phyloP scores from a whole-genome alignment of 2,113 vertebrate genomes.

The Callionymus lyra region DNA sequence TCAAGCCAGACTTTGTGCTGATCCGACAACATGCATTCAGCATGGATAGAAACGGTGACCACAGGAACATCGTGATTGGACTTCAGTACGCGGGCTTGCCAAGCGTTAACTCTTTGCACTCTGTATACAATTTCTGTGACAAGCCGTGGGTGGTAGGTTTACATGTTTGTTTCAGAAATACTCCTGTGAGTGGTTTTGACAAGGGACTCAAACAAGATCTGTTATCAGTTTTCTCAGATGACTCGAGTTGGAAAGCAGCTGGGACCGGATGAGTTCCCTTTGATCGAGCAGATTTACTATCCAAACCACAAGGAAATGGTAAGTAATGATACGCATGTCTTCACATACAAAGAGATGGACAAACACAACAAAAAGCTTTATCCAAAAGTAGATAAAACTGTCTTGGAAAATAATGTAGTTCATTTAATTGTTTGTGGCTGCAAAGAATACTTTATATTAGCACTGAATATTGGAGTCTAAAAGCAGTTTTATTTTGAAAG shows the following conservation, averaged over 20 bases:
- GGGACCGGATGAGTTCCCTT: constrained; percentile 80
- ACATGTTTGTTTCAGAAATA: background rate
- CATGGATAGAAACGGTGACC: constrained; percentile 85
- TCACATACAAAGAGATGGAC: too few relatives aligned
- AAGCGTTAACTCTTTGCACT: constrained; percentile 81
- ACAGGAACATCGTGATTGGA: constrained; percentile 82
- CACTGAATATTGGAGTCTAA: too few relatives aligned
- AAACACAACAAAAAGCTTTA: too few relatives aligned
- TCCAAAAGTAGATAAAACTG: too few relatives aligned
- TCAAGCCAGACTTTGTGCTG: constrained; percentile 85
- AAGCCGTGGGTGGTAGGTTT: constrained; percentile 86
- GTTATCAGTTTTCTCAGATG: constrained; percentile 80
- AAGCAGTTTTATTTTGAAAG: too few relatives aligned
- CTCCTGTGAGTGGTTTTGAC: background rate
- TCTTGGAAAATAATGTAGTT: too few relatives aligned
- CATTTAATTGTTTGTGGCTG: too few relatives aligned
- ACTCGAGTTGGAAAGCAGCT: constrained; percentile 76
- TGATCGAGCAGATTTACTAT: constrained; percentile 87
- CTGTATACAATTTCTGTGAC: constrained; percentile 89
- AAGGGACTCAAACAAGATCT: background rate
- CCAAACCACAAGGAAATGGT: constrained; percentile 92
- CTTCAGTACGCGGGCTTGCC: constrained; percentile 83
- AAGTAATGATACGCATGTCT: constrained; percentile 48
- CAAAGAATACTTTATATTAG: too few relatives aligned
- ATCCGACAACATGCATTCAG: constrained; percentile 85